Base-by-base conservation (phyloP, 2,888 invertebrate species). In the Tachystola acroxantha region DNA sequence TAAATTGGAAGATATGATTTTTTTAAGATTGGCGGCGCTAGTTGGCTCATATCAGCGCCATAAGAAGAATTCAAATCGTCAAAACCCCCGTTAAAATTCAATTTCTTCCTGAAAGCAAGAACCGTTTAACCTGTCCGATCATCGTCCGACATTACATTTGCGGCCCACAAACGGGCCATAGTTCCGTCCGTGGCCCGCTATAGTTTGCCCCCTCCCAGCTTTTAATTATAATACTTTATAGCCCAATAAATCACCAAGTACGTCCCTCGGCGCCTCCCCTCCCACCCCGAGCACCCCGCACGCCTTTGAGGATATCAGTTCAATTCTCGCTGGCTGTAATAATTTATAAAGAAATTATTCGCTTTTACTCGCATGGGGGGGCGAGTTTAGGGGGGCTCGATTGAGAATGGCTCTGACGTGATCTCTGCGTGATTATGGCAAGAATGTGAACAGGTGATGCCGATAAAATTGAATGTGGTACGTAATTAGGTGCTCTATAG, bases 171-270 rank as follows among this genome's bases (percentile, higher is more conserved):
- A 64, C 70, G 66, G 58, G 50, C 64, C 71, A 64, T 76, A 78
- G 79, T 80, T 78, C 72, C 73, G 58, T 54, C 24, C n/a, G 20
- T 58, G 26, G 11, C 64, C 63, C 62, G 72, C 66, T 69, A 74
- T 81, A 82, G 82, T 84, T 84, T 76, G 77, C 64, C 73, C 79
- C 63, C 66, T 57, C 60, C 70, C 69, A 73, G 89, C 90, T 90
- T 91, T 91, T 91, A 91, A 91, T 91, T 91, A 91, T 91, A 91
- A 91, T 91, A 91, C 91, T 91, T 91, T 91, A 91, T 91, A 90
- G 91, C 89, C 89, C 90, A 89, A 91, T 91, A 91, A 91, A 91
- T 91, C 91, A 91, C 81, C 71, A 59, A 58, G 66, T 57, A 75
- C 80, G 79, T 77, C 81, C 86, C 78, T 71, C 66, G 65, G 59